These are phyloP conservation scores for Pristionchus arcanus DNA, from an alignment of 2,888 invertebrate genomes.

Conservation along the genomic window DNA sequence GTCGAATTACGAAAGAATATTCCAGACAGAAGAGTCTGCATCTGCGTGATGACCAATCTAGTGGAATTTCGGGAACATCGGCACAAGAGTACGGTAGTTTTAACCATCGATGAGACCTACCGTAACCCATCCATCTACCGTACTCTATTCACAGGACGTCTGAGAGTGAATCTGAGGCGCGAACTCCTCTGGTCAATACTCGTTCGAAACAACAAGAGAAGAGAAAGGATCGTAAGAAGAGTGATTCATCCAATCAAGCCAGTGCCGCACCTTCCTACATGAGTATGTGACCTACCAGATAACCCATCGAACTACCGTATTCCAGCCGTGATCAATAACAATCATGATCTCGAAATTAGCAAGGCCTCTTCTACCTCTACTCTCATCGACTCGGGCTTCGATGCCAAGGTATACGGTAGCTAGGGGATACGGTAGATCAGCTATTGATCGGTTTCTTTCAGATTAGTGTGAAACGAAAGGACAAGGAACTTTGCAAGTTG, in stretches of 20 bases:
- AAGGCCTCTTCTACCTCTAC: background rate
- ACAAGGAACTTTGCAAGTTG: conserved; percentile 4
- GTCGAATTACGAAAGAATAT: background rate
- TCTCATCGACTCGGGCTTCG: conserved; percentile 20
- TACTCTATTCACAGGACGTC: background rate
- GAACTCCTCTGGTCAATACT: background rate
- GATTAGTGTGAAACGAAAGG: conserved; percentile 36
- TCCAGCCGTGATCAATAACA: conserved; percentile 9
- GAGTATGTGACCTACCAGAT: background rate
- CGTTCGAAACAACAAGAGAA: conserved; percentile 4
- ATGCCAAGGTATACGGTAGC: conserved; percentile 17
- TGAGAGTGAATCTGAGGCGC: background rate
- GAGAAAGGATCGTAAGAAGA: background rate
- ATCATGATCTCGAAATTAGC: background rate
- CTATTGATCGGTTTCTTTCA: background rate
- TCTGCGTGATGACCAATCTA: background rate
- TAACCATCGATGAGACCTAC: background rate
- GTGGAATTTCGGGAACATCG: background rate
- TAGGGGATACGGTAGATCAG: background rate
- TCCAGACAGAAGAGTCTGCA: background rate
- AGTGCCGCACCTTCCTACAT: background rate
- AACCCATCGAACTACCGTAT: background rate
- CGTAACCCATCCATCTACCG: background rate
- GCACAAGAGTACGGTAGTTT: background rate
- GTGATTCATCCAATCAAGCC: background rate